Evolutionary conservation across 2,888 invertebrate species (phyloP), one percentile per base, ranked within the genome.

Genomic region (Meteorus colon): DNA sequence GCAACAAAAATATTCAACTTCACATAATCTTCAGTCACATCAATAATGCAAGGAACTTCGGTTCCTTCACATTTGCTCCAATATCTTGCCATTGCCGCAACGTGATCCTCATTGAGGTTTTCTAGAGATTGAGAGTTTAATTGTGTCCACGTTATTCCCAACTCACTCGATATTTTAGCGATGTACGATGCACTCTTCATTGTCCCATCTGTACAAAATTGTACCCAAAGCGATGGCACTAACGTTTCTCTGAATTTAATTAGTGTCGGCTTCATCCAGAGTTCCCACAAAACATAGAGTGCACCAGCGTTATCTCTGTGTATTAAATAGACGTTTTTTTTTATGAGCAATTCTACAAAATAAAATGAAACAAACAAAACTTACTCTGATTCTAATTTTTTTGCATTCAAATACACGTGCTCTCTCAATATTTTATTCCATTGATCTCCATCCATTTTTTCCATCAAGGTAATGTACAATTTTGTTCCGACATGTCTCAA

Each of bases 401-500:
- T 41, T 62, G 83, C 79, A 45, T 91, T 45, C 10, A 62, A 67
- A 31, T 76, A 55, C 2, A 79, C 73, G 34, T 74, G 77, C 6
- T 80, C 29, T 55, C 89, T 81, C 83, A 92, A 92, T 78, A 90
- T 77, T 62, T 82, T 75, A 79, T 86, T 89, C 92, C 93, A 93
- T 65, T 90, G 86, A 34, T 88, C 84, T 73, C 89, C 88, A 68
- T 85, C 83, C 10, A 91, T 78, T 80, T 90, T 90, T 31, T 90
- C 90, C 29, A 91, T 81, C 77, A 92, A 85, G 29, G 90, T 88
- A 84, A 88, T 90, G 81, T 94, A 94, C 86, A 94, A 90, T 82
- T 92, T 92, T 66, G 92, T 91, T 29, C 93, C 93, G 45, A 92
- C 91, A 27, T 93, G 92, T 4, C 92, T 92, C 45, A 94, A 87